These are phyloP conservation scores for Anguilla japonica DNA, from an alignment of 2,113 vertebrate genomes.

Conservation along the genomic window DNA sequence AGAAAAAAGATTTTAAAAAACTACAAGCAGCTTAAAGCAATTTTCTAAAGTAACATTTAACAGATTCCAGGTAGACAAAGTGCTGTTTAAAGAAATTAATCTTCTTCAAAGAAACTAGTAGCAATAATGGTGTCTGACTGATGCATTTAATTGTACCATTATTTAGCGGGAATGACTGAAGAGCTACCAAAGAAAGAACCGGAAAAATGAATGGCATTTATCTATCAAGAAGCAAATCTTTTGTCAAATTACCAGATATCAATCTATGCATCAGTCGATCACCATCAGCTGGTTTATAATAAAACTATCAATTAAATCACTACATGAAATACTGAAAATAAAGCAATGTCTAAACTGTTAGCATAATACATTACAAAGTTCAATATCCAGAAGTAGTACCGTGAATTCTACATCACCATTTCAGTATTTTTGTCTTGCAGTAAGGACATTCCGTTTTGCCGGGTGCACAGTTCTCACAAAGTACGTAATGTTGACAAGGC, in stretches of 20 bases:
- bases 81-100: conserved; percentile 77
- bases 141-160: conserved; percentile 41
- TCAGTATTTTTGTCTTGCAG: conserved; percentile 79
- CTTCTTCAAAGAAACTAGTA: conserved; percentile 72
- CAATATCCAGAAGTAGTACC: conserved; percentile 72
- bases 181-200: conserved; percentile 9
- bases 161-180: conserved; percentile 28
- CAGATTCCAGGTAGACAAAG: conserved; percentile 79
- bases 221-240: not conserved
- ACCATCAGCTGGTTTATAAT: conserved; percentile 60
- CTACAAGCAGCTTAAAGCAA: conserved; percentile 85
- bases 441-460: conserved; percentile 80
- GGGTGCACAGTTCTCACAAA: conserved; percentile 80
- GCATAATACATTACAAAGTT: conserved; percentile 57
- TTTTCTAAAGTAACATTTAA: conserved; percentile 71
- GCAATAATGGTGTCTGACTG: conserved; percentile 67
- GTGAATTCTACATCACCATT: conserved; percentile 78
- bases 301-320: conserved; percentile 53
- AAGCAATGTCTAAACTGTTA: conserved; percentile 68
- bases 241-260: not conserved
- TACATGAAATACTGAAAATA: conserved; percentile 65
- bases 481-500: conserved; percentile 84
- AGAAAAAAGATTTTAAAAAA: conserved; percentile 37
- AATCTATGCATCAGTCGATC: conserved; percentile 63
- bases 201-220: not conserved